Percentiles rank a stretch among this genome's conserved stretches.
These are phyloP conservation scores for Pluvianellus socialis DNA, from an alignment of 2,113 vertebrate species.

Conservation along the genomic window DNA sequence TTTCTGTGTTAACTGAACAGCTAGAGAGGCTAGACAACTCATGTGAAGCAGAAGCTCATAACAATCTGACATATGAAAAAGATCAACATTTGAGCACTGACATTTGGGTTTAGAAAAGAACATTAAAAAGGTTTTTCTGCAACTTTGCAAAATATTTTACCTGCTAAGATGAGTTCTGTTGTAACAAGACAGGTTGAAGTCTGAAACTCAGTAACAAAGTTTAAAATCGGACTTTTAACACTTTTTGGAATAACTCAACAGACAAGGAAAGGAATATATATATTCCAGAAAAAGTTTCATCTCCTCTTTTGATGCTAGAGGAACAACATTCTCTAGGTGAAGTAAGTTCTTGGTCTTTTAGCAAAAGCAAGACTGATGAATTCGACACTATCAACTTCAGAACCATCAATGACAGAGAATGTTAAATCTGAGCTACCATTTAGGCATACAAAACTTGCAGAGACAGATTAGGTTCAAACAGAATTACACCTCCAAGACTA, in stretches of 20 bases:
- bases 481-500: neutral
- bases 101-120: neutral
- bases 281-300: neutral
- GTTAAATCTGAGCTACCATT: neutral
- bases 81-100: neutral
- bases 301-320: neutral
- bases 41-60: neutral
- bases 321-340: neutral
- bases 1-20: neutral
- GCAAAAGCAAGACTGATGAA: neutral
- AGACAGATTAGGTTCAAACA: neutral
- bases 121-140: neutral
- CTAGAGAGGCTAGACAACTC: neutral
- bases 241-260: neutral
- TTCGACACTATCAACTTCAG: neutral
- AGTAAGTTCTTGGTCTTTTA: neutral
- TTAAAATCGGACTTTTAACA: neutral
- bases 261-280: neutral
- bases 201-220: neutral
- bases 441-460: neutral
- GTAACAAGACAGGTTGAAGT: neutral
- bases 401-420: neutral
- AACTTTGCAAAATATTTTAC: neutral
- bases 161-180: neutral
- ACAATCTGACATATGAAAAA: neutral